phyloP scores from a whole-genome alignment of 53 echinoderm and acorn worm species.

The Holothuria leucospilota region DNA sequence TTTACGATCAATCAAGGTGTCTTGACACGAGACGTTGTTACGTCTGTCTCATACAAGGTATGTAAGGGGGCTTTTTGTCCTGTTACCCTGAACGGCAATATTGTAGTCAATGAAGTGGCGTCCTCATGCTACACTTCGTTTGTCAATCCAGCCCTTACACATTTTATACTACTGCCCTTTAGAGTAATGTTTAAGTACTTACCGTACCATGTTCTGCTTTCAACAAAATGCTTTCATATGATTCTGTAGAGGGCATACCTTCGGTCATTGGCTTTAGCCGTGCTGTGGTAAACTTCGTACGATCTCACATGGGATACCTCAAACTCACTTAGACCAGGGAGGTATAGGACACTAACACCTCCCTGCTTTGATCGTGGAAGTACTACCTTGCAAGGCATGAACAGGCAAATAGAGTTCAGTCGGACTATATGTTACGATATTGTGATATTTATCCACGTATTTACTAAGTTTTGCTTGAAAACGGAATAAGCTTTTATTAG shows the following conservation, averaged over 20 bases:
- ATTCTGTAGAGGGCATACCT: not conserved
- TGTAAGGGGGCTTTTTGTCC: slow-evolving; percentile 10
- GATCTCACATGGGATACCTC: too few species aligned
- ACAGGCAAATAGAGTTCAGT: too few species aligned
- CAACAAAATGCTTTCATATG: not conserved
- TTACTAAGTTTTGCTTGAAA: too few species aligned
- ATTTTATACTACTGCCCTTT: not conserved
- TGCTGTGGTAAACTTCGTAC: not conserved
- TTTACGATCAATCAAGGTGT: not conserved
- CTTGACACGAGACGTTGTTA: not conserved
- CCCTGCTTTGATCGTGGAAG: too few species aligned
- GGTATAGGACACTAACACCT: too few species aligned
- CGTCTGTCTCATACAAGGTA: not conserved
- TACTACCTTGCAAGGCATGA: too few species aligned
- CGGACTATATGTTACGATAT: too few species aligned
- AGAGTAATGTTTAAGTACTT: not conserved
- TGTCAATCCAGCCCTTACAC: not conserved
- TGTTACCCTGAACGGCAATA: slow-evolving; percentile 14
- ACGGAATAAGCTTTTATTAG: too few species aligned
- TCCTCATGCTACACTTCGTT: slow-evolving; percentile 7
- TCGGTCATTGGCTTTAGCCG: not conserved
- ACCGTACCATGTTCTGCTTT: not conserved
- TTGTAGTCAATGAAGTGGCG: slow-evolving; percentile 32
- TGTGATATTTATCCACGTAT: too few species aligned
- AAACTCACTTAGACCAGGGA: too few species aligned